Evolutionary conservation across 2,797 vertebrate genomes (phyloP), one percentile per base, ranked within the genome.

Genomic region (Urocyon cinereoargenteus): DNA sequence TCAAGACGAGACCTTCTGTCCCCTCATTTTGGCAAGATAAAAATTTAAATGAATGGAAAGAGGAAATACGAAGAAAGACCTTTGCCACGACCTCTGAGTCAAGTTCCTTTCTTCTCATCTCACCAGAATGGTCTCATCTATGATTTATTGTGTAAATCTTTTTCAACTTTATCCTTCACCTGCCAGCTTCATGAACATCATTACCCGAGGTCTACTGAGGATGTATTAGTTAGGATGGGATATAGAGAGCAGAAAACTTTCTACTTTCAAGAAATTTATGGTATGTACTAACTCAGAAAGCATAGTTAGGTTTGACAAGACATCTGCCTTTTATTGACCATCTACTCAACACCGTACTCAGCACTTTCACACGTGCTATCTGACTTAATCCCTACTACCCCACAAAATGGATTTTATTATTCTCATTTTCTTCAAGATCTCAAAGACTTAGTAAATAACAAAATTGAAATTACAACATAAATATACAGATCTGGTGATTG

Each of bases 1-100:
- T 86, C 87, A 92, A 92, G 59, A 93, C 68, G 92, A 97, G 83
- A 87, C 87, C 86, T 96, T 93, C 93, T 86, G 73, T 96, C 96
- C 90, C 75, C 18, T 92, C 77, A 96, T 92, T 91, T 95, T 92
- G 95, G 91, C 93, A 91, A 95, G 68, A 90, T 85, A 73, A 78
- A 82, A 82, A 59, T 96, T 91, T 89, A 97, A 97, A 89, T 97
- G 62, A 84, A 96, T 96, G 86, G 53, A 57, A 89, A 94, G 84
- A 92, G 92, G 75, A 97, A 96, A 90, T 96, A 73, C 92, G 86
- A 96, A 84, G 82, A 79, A 81, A 84, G 90, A 79, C 75, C 90
- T 97, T 95, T 96, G 88, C 88, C 51, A 94, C 51, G 22, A 34
- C 61, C 51, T 94, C 55, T 90, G 91, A 92, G 89, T 93, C 26